Evolutionary conservation across 2,888 invertebrate genomes (phyloP).

Genomic region (Leucoptera coffeella): DNA sequence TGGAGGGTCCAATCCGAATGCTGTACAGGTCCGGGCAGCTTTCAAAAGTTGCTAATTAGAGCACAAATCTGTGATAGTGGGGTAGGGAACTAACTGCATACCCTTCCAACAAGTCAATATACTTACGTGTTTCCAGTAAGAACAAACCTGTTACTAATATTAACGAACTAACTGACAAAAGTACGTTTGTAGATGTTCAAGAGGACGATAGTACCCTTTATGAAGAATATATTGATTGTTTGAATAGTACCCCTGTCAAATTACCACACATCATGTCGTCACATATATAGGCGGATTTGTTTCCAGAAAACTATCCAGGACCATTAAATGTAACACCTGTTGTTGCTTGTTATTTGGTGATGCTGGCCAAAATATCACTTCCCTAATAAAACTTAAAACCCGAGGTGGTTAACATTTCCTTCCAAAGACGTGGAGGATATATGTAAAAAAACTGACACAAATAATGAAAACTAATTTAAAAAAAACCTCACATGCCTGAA

Average conservation of each 20-base stretch:
- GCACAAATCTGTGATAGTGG: slow-evolving; percentile 1
- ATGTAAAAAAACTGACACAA: slow-evolving; percentile 1
- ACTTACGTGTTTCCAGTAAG: slow-evolving; percentile 1
- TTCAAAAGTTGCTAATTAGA: slow-evolving; percentile 2
- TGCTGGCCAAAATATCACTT: background rate
- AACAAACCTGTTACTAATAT: background rate
- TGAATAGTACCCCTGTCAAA: background rate
- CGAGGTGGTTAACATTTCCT: background rate
- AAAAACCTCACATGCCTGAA: too few relatives aligned
- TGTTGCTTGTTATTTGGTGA: background rate
- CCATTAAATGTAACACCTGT: slow-evolving; percentile 1
- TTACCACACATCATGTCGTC: slow-evolving; percentile 1
- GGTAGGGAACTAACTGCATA: slow-evolving; percentile 2
- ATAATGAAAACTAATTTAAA: too few relatives aligned
- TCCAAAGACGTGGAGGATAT: background rate
- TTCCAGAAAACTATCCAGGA: slow-evolving; percentile 1
- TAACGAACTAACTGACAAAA: slow-evolving; percentile 1
- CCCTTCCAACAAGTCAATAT: slow-evolving; percentile 2
- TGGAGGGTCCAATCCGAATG: slow-evolving; percentile 6
- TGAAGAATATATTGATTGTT: slow-evolving; percentile 1
- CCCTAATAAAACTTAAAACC: background rate
- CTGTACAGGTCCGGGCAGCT: slow-evolving; percentile 2
- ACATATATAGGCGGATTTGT: slow-evolving; percentile 2
- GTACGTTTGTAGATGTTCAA: background rate
- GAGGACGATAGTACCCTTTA: slow-evolving; percentile 1